Evolutionary conservation across 1,140 invertebrate species (phyloP).

Genomic region (Drosophila melanogaster): DNA sequence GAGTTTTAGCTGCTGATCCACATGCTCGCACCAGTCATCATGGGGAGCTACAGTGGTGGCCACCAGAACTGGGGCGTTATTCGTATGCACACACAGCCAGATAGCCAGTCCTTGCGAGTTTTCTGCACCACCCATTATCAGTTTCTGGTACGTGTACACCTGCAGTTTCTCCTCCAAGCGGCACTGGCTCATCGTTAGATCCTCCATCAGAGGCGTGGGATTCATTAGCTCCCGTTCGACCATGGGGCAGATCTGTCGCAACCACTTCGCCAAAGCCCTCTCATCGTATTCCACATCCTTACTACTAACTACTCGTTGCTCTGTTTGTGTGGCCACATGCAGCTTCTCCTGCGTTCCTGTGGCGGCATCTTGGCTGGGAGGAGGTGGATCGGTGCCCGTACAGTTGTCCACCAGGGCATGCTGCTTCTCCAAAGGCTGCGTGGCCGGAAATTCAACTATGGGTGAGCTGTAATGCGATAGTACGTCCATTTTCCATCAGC

Average conservation of each 20-base stretch:
- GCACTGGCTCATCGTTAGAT: slow-evolving; percentile 34
- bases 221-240: slow-evolving; percentile 71
- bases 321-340: slow-evolving; percentile 64
- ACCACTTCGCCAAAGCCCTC: slow-evolving; percentile 67
- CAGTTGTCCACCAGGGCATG: slow-evolving; percentile 63
- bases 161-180: slow-evolving; percentile 57
- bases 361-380: slow-evolving; percentile 32
- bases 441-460: slow-evolving; percentile 70
- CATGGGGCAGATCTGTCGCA: slow-evolving; percentile 68
- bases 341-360: slow-evolving; percentile 49
- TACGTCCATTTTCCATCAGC: slow-evolving; percentile 65
- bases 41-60: slow-evolving; percentile 70
- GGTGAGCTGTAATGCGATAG: slow-evolving; percentile 75
- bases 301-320: slow-evolving; percentile 24
- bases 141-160: slow-evolving; percentile 73
- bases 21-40: slow-evolving; percentile 82
- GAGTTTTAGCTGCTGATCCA: slow-evolving; percentile 68
- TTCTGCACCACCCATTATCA: slow-evolving; percentile 49
- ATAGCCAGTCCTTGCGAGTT: slow-evolving; percentile 73
- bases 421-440: slow-evolving; percentile 59
- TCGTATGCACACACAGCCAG: slow-evolving; percentile 78
- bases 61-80: slow-evolving; percentile 75
- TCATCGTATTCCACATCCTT: slow-evolving; percentile 52
- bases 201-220: slow-evolving; percentile 63
- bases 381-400: slow-evolving; percentile 70